These are phyloP conservation scores for Sebastes oblongus DNA, from an alignment of 2,797 vertebrate genomes.

Conservation along the genomic window DNA sequence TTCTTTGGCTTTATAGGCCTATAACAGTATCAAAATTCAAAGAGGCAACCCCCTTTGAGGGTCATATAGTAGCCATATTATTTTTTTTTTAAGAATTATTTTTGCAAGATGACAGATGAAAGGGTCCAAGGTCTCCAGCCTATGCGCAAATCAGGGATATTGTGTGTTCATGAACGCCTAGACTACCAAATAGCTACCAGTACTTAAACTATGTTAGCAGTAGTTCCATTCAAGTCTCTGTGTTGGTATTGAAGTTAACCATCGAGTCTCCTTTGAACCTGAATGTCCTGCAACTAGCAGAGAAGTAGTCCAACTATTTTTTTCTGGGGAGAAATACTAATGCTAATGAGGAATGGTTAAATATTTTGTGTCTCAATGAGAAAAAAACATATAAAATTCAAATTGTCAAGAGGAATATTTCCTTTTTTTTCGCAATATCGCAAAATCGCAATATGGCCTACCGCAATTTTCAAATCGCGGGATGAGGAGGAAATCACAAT, in stretches of 20 bases:
- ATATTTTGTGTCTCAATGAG: neutral
- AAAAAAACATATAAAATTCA: neutral
- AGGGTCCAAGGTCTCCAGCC: neutral
- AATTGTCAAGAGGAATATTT: no score
- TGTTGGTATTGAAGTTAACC: neutral
- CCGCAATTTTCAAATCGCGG: no score
- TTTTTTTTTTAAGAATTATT: neutral
- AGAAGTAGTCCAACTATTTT: neutral
- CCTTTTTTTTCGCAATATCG: no score
- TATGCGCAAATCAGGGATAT: neutral
- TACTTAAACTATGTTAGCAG: neutral
- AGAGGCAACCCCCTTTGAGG: neutral
- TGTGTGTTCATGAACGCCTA: neutral
- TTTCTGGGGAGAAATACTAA: neutral
- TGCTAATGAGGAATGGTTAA: neutral
- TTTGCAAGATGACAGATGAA: neutral
- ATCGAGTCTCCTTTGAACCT: neutral
- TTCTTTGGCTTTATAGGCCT: neutral
- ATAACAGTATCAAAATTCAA: neutral
- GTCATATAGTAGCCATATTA: neutral
- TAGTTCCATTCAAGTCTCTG: neutral
- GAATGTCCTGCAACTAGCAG: neutral
- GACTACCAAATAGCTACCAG: neutral
- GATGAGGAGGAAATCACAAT: rapidly evolving
- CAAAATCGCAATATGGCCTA: rapidly evolving